These are phyloP conservation scores for Dioctria linearis DNA, from an alignment of 2,888 invertebrate species.

Conservation along the genomic window DNA sequence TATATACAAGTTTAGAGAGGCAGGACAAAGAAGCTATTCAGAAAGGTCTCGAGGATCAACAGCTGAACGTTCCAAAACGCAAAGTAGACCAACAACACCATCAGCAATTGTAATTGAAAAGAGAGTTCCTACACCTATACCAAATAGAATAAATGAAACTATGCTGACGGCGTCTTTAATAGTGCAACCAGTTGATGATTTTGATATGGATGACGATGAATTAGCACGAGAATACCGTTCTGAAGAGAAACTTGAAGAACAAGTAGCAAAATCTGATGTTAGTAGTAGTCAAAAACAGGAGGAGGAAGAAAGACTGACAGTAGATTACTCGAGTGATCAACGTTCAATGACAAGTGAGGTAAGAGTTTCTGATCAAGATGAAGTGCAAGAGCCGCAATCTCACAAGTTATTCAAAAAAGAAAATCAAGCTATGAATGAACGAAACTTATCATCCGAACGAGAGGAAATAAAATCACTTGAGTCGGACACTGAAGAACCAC, in stretches of 20 bases:
- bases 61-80: constrained; percentile 74
- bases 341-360: constrained; percentile 13
- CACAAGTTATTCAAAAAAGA: neutral
- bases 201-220: constrained; percentile 66
- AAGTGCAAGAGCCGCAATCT: constrained; percentile 4
- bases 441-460: constrained; percentile 30
- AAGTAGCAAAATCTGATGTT: constrained; percentile 58
- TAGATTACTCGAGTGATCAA: constrained; percentile 41
- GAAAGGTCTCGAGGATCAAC: constrained; percentile 75
- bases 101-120: constrained; percentile 77
- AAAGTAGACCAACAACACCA: constrained; percentile 75
- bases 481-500: constrained; percentile 60
- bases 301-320: constrained; percentile 59
- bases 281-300: constrained; percentile 60
- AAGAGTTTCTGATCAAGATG: constrained; percentile 4
- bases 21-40: constrained; percentile 74
- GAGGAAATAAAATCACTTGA: constrained; percentile 59
- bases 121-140: constrained; percentile 75
- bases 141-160: constrained; percentile 76
- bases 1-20: constrained; percentile 73
- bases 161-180: constrained; percentile 77
- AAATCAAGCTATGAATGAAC: neutral
- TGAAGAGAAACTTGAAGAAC: constrained; percentile 57
- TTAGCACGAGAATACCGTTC: constrained; percentile 28
- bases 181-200: constrained; percentile 77